Base-by-base conservation (phyloP, 2,888 invertebrate genomes). In the Acleris literana region DNA sequence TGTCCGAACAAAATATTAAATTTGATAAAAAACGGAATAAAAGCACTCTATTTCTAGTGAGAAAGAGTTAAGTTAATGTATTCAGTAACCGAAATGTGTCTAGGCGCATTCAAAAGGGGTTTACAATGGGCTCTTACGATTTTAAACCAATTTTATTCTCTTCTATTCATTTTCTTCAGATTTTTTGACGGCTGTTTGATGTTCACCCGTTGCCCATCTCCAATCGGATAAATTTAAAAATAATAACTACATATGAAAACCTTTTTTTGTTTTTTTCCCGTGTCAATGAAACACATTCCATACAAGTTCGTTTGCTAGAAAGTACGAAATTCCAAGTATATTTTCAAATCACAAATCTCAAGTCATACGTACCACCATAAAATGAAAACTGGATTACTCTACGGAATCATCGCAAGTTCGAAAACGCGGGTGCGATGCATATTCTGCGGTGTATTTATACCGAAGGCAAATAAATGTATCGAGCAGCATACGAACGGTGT, bases 391-490 rank as follows among this genome's bases (percentile, higher is more conserved):
- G 81, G 77, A 46, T 66, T 82, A 51, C 71, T 76, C 17, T 83
- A 80, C 68, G 88, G 87, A 5, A 83, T 89, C 68, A 80, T 87
- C 18, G 80, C 72, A 16, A 79, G 77, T 69, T 86, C 88, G 1
- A 86, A 87, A 69, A 86, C 86, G 49, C 80, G 85, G 63, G 85
- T 88, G 22, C 85, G 85, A 59, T 89, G 88, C 71, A 74, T 85
- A 56, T 85, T 84, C 71, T 89, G 88, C 73, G 87, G 84, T 44
- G 87, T 87, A 3, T 81, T 76, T 70, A 85, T 89, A 70, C 85
- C 88, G 20, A 88, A 87, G 68, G 84, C 87, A 2, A 81, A 75
- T 56, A 86, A 83, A 83, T 87, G 86, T 69, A 87, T 89, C 63
- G 87, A 87, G 62, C 85, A 88, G 70, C 88, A 89, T 70, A 79